A percentile compares a stretch with the other conserved stretches of the same genome.
phyloP scores from a whole-genome alignment of 2,888 invertebrate genomes.

The Pseudanteris insignis region DNA sequence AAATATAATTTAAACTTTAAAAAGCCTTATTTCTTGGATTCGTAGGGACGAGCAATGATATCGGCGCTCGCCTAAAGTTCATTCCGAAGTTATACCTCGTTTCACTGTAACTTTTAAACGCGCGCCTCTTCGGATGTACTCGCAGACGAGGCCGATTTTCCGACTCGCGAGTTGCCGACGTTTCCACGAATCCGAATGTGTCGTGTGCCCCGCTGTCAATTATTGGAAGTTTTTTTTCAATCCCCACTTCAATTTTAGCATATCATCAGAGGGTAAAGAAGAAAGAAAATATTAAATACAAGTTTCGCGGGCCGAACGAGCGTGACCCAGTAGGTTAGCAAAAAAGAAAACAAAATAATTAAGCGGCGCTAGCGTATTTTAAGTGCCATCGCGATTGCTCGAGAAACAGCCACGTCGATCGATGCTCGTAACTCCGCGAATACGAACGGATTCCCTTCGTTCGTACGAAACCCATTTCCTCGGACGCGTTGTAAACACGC shows the following conservation, averaged over 20 bases:
- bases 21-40: slow-evolving; percentile 37
- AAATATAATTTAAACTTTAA: slow-evolving; percentile 38
- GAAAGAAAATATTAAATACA: slow-evolving; percentile 4
- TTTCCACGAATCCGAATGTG: too few relatives aligned
- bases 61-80: slow-evolving; percentile 45
- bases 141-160: slow-evolving; percentile 22
- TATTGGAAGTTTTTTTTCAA: too few relatives aligned
- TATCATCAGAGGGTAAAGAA: too few relatives aligned
- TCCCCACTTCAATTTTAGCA: too few relatives aligned
- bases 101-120: slow-evolving; percentile 48
- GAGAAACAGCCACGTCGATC: slow-evolving; percentile 27
- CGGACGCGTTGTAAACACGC: too few relatives aligned
- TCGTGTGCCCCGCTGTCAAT: too few relatives aligned
- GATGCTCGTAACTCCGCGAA: too few relatives aligned
- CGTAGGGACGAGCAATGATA: slow-evolving; percentile 22
- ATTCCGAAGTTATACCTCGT: slow-evolving; percentile 49
- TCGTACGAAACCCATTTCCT: too few relatives aligned
- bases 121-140: slow-evolving; percentile 48
- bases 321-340: slow-evolving; percentile 37
- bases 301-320: slow-evolving; percentile 43
- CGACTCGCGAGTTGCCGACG: too few relatives aligned
- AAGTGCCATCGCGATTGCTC: slow-evolving; percentile 38
- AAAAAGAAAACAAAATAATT: slow-evolving; percentile 43
- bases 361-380: slow-evolving; percentile 41
- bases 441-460: too few relatives aligned